Evolutionary conservation across 2,888 invertebrate species (phyloP).

Genomic region (Drosophila demipolita): DNA sequence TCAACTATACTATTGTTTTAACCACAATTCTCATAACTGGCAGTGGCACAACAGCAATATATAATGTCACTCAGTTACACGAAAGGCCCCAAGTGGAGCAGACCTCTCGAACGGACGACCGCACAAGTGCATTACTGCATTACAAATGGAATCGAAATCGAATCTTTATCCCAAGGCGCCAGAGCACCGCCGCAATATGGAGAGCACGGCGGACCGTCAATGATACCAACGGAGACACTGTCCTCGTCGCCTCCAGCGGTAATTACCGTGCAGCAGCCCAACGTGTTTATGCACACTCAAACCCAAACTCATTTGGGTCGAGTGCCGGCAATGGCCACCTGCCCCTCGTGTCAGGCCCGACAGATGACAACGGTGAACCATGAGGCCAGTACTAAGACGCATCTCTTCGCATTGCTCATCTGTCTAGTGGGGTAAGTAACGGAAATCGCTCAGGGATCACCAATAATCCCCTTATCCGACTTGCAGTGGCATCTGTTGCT

Average conservation of each 20-base stretch:
- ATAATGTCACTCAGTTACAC: conserved; percentile 28
- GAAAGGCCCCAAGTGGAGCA: conserved; percentile 25
- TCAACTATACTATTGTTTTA: not conserved
- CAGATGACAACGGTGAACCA: conserved; percentile 54
- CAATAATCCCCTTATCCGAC: not conserved
- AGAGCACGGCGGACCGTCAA: conserved; percentile 35
- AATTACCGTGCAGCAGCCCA: conserved; percentile 45
- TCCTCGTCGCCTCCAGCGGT: conserved; percentile 4
- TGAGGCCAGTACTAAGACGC: conserved; percentile 70
- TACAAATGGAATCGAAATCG: conserved; percentile 44
- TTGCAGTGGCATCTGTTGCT: conserved; percentile 68
- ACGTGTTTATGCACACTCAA: conserved; percentile 32
- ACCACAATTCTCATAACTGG: not conserved
- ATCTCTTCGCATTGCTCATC: conserved; percentile 67
- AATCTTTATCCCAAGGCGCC: conserved; percentile 36
- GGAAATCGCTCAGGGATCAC: not conserved
- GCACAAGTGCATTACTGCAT: not conserved
- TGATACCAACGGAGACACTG: conserved; percentile 34
- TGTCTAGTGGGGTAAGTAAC: conserved; percentile 64
- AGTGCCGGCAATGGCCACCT: conserved; percentile 53
- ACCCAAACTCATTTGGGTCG: conserved; percentile 46
- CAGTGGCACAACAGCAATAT: not conserved
- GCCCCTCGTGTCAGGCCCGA: conserved; percentile 69
- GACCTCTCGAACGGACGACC: conserved; percentile 24
- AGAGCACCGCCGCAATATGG: conserved; percentile 47